Evolutionary conservation across 2,797 vertebrate species (phyloP), one percentile per base, ranked within the genome.

Genomic region (Myotis vivesi): DNA sequence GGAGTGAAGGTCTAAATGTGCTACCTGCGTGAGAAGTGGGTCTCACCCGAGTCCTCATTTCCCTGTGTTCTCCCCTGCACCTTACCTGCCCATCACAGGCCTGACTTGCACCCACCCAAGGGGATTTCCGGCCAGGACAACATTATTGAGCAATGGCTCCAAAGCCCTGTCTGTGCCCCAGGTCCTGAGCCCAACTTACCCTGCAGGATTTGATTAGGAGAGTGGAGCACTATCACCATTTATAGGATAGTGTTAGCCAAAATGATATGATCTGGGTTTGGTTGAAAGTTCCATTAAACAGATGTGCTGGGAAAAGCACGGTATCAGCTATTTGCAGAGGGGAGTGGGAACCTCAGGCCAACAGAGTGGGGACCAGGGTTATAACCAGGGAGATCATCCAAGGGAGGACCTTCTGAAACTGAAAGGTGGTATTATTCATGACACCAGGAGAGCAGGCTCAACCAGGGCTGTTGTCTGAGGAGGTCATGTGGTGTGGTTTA

Each of bases 141-240:
- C 6, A 1, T 20, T 71, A 33, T 8, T 69, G 59, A 84, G 28
- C 9, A 51, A 19, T 82, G 30, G 30, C 77, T 38, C n/a, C 22
- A 4, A 36, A 73, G 38, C 28, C 51, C 12, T 30, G 16, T 25
- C 46, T 72, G 28, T 68, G 57, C n/a, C 7, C 28, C 51, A 71
- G 11, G 41, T 46, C 49, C 83, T 25, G 66, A 72, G 49, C 12
- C 76, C 57, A 28, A 25, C 6, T 84, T 51, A 59, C 51, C 22
- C 55, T n/a, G 16, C 23, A 80, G 64, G n/a, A n/a, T 57, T 94
- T 94, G 55, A 64, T 64, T 33, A 68, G 62, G 87, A 96, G 83
- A 77, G 79, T 69, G 59, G 30, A 89, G 75, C 22, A 76, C 84
- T 87, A 59, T 80, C 84, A 72, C 53, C 46, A 71, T 80, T 87